Evolutionary conservation across 1,140 invertebrate species (phyloP), one percentile per base, ranked within the genome.

Genomic region (Laupala kohalensis): DNA sequence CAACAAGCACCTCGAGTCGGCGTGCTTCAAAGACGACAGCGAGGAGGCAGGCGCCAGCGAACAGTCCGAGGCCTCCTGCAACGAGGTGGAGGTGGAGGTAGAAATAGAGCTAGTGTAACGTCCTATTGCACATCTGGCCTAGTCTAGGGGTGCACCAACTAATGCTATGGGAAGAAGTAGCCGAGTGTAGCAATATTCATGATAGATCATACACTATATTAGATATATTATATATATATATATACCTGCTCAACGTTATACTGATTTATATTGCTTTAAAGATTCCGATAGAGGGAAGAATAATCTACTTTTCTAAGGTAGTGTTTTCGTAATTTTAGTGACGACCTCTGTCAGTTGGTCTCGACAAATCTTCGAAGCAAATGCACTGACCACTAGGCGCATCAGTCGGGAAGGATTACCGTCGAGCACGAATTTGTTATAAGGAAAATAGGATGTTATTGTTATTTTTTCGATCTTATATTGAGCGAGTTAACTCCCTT

Each of bases 1-100:
- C 67, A 99, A 98, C 84, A 99, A 99, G 81, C 97, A 99, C 81
- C 86, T 96, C 76, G 97, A 99, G 82, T 97, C 95, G 23, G 92
- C 95, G 3, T 98, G 96, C 80, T 87, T 94, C 75, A 92, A 94
- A 78, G 94, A 96, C 75, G 71, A n/a, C 75, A 70, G 67, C 25
- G 66, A 69, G 27, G 26, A 30, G 30, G 15, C 24, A 9, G 12
- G 28, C 15, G 30, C 69, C 3, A 26, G 15, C 25, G 30, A 37
- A 24, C 84, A 84, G 28, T 79, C 80, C 25, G 75, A 77, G 30
- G 70, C 79, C 63, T 71, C 72, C 65, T 74, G 75, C 67, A 71
- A 72, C 62, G 76, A 73, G 26, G 15, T n/a, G 6, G 72, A 29
- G 26, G 64, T 19, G 63, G 26, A 24, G 19, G 26, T 30, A 26